Conservation (phyloP, 1,140 invertebrate species). For the Chironomus striatipennis region DNA sequence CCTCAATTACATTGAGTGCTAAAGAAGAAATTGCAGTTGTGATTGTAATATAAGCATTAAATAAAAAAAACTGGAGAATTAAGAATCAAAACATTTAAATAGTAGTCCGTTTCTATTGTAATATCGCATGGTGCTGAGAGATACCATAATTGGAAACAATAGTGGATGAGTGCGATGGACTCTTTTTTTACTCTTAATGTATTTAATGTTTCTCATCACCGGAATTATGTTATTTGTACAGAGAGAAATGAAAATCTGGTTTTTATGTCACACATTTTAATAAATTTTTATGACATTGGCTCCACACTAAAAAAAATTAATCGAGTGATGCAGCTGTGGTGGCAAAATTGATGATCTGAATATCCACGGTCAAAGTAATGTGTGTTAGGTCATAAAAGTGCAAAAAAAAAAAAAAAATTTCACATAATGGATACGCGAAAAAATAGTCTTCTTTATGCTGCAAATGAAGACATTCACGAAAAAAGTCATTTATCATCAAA, state of each 20-base stretch:
- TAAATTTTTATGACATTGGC: background rate
- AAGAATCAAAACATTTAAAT: conserved; percentile 10
- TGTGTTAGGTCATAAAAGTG: no score
- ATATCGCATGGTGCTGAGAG: conserved; percentile 8
- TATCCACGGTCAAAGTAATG: no score
- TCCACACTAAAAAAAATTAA: background rate
- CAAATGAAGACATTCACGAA: background rate
- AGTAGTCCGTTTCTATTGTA: background rate
- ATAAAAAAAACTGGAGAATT: no score
- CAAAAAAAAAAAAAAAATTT: no score
- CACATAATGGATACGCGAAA: no score
- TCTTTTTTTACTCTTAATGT: background rate
- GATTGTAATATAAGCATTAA: background rate
- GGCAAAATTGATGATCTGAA: no score
- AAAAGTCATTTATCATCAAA: background rate
- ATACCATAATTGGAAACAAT: conserved; percentile 5
- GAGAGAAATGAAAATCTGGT: background rate
- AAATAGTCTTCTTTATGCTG: no score
- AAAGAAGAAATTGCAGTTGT: background rate
- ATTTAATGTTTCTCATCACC: background rate
- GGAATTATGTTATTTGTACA: background rate
- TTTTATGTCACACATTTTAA: background rate
- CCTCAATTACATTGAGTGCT: background rate
- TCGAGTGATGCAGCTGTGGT: no score
- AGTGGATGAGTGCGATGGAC: background rate